Conservation (phyloP, 2,113 vertebrate genomes). For the Lanius collurio region DNA sequence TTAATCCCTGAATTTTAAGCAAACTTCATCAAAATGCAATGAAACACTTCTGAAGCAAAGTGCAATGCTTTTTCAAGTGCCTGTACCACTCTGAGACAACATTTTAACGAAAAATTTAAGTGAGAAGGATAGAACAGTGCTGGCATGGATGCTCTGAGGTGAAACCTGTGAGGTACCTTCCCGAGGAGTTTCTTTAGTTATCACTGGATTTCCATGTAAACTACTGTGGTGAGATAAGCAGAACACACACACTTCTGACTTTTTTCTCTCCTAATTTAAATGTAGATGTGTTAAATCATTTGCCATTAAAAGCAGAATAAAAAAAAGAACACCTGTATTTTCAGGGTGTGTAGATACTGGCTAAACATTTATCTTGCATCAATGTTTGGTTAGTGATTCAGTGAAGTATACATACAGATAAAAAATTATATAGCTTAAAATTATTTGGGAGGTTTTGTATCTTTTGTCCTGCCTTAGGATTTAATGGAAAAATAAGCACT, state of each 20-base stretch:
- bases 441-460: rapidly evolving
- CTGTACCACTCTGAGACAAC: background rate
- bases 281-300: background rate
- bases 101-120: background rate
- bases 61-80: background rate
- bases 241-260: background rate
- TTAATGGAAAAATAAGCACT: background rate
- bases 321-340: background rate
- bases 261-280: background rate
- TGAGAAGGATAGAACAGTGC: background rate
- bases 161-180: background rate
- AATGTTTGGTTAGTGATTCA: background rate
- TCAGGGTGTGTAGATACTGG: background rate
- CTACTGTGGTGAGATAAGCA: background rate
- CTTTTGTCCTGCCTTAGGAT: background rate
- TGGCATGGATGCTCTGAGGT: background rate
- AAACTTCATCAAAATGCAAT: background rate
- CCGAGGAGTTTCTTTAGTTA: rapidly evolving
- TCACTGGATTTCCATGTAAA: background rate
- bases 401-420: background rate
- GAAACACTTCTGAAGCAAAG: background rate
- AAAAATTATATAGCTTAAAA: background rate
- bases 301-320: background rate
- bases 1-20: background rate
- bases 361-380: background rate